Evolutionary conservation across 1,140 invertebrate genomes (phyloP).

Genomic region (Neomicropteryx cornuta): DNA sequence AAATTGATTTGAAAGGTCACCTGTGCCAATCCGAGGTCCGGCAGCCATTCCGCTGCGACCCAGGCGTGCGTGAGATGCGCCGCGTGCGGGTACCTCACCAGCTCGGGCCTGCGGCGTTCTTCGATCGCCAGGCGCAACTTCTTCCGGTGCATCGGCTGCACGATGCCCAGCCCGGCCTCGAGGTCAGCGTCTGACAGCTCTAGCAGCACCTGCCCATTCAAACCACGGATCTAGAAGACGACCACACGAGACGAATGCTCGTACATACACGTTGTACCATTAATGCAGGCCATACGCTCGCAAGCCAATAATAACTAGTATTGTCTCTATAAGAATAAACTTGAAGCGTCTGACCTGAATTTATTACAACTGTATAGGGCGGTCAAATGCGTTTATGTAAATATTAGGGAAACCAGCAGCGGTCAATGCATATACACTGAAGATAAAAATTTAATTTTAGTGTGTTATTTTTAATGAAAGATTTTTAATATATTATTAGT

Average conservation of each 20-base stretch:
- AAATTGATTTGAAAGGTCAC: constrained; percentile 27
- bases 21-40: constrained; percentile 77
- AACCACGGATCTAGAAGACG: constrained; percentile 47
- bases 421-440: no score
- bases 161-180: constrained; percentile 76
- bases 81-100: constrained; percentile 78
- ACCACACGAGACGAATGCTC: background rate
- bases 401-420: no score
- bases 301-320: no score
- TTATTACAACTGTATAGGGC: no score
- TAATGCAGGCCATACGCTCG: background rate
- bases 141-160: constrained; percentile 84
- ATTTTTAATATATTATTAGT: no score
- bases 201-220: constrained; percentile 67
- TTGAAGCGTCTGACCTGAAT: no score
- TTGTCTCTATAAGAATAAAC: background rate
- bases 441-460: no score
- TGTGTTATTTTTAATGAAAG: no score
- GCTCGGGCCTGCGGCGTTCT: constrained; percentile 73
- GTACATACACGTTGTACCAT: background rate
- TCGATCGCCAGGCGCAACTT: constrained; percentile 90
- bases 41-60: constrained; percentile 86
- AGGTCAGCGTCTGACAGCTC: constrained; percentile 82
- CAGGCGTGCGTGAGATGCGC: constrained; percentile 79
- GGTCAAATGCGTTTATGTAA: no score